Base-by-base conservation (phyloP, 1,140 invertebrate species). In the Diorhabda sublineata region DNA sequence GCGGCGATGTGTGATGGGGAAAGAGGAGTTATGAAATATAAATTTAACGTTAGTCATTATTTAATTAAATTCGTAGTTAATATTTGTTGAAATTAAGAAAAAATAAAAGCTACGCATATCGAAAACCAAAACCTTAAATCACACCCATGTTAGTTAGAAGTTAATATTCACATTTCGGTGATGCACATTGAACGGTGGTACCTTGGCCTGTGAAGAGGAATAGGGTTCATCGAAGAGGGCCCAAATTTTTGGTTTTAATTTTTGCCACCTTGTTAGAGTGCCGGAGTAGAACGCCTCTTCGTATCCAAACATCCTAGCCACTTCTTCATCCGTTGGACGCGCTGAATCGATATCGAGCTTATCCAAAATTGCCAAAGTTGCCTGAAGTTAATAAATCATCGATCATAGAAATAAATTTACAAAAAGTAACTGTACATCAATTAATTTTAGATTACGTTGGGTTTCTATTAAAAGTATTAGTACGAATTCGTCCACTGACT, bases 181-280 rank as follows among this genome's bases (percentile, higher is more conserved):
- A 45, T 75, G 76, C 64, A 77, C 77, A 75, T 78, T 76, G 68
- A 73, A 52, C 69, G 76, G 77, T 63, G 76, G 75, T 87, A 97
- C 95, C 92, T 98, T 98, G 71, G 97, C 97, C 77, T 93, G 88
- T 79, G 90, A 92, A 42, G 96, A 98, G 77, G 96, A 98, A 82
- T 98, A 98, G 2, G 97, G 97, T 83, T 99, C 97, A 81, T 99
- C 97, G 82, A 99, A 98, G 64, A 99, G 86, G 26, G 97, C 96
- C 97, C 97, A 99, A 79, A 99, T 94, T 84, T 97, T 95, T 26
- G 97, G 97, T 82, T 98, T 98, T 76, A 93, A 85, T 77, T 90
- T 89, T 83, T 96, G 93, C 94, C 94, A 96, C 89, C 92, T 94
- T 56, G 90, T 91, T 41, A 96, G 85, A 11, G 89, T 92, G 66